Base-by-base conservation (phyloP, 2,888 invertebrate species). In the Erebia aethiops region DNA sequence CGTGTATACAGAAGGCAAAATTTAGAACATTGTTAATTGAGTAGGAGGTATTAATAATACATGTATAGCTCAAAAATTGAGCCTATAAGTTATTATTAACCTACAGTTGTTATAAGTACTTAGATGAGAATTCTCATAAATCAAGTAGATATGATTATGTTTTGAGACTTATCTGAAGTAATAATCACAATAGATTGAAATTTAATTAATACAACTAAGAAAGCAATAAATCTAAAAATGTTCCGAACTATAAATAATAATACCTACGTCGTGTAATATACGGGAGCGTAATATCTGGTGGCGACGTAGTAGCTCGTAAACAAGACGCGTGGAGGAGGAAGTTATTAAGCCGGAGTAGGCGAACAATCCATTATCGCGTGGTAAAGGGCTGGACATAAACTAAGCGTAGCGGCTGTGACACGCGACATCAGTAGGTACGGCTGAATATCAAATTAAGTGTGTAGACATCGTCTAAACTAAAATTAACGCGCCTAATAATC, bases 321-420 rank as follows among this genome's bases (percentile, higher is more conserved):
- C 58, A 66, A 70, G 74, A 66, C 72, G 74, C 71, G 73, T 74
- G 75, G 68, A 57, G 72, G 70, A 76, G 76, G 76, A 72, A 76
- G 77, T 74, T 75, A 74, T 75, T 76, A 75, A 35, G 35, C 35
- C 35, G 67, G 68, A 74, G 77, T 73, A 76, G 77, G 77, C 75
- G 76, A 74, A 70, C 77, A 77, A 88, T 88, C 84, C 83, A 87
- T 88, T 88, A 88, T 86, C 79, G 74, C 16, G 18, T 18, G 54
- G 10, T 54, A 54, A 54, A 54, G 54, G 51, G 18, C 18, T 54
- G 18, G 18, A 18, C 54, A 18, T 1, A 54, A 8, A 13, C 46
- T 2, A 54, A 52, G 16, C 52, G 16, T 11, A 16, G 16, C 54
- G 18, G 54, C 8, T 16, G 54, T 18, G 16, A 54, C 54, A 16